phyloP scores from a whole-genome alignment of 2,113 vertebrate genomes.

The Neopipo cinnamomea region DNA sequence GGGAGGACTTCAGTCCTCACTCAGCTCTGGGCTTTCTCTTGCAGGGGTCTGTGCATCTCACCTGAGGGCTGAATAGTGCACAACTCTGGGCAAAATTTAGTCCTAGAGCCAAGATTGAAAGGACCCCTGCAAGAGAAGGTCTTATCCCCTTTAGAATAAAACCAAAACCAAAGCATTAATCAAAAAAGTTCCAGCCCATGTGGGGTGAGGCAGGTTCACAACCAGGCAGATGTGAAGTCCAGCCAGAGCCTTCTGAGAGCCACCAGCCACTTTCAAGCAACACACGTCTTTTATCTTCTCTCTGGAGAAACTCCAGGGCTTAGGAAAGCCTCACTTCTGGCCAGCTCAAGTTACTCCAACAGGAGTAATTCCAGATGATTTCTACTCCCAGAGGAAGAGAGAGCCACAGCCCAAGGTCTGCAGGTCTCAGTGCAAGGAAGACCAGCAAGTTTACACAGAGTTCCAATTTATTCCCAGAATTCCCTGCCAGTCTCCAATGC shows the following conservation, averaged over 20 bases:
- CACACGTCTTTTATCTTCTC: neutral
- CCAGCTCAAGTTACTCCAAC: neutral
- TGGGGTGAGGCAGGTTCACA: neutral
- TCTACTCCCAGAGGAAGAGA: neutral
- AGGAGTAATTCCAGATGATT: slow-evolving; percentile 2
- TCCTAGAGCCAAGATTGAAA: neutral
- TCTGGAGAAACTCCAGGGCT: neutral
- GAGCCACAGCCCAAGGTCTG: neutral
- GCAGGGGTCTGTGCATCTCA: neutral
- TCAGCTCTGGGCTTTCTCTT: neutral
- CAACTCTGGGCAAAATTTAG: neutral
- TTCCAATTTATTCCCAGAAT: neutral
- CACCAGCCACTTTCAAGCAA: neutral
- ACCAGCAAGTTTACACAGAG: neutral
- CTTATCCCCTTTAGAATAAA: neutral
- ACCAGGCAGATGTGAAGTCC: neutral
- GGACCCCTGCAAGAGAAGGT: neutral
- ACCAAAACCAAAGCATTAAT: neutral
- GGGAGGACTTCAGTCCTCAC: neutral
- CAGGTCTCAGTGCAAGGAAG: neutral
- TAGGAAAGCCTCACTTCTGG: neutral
- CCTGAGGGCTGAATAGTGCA: neutral
- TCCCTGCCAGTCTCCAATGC: neutral
- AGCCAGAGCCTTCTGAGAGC: neutral
- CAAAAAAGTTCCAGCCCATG: neutral